These are phyloP conservation scores for Psylliodes chrysocephalus DNA, from an alignment of 2,888 invertebrate genomes.

Conservation along the genomic window DNA sequence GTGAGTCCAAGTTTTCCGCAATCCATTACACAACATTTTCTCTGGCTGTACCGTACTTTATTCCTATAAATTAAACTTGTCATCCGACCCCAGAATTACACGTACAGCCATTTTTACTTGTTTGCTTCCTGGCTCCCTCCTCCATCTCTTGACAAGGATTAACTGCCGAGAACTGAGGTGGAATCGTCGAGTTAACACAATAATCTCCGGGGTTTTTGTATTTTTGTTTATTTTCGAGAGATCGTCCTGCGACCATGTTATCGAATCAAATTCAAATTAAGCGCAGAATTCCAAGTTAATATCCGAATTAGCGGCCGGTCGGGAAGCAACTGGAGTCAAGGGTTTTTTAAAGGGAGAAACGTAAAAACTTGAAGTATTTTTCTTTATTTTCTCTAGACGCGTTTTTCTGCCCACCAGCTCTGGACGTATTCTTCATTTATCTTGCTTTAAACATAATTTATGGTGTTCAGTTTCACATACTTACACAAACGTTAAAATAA, in stretches of 20 bases:
- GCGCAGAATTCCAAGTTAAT: conserved; percentile 18
- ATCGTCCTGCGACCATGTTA: conserved; percentile 12
- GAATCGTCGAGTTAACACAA: conserved; percentile 34
- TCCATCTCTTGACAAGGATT: conserved; percentile 17
- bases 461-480: too few relatives aligned
- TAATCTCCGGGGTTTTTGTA: conserved; percentile 27
- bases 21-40: background rate
- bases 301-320: conserved; percentile 23
- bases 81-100: conserved; percentile 9
- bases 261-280: conserved; percentile 27
- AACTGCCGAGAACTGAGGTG: conserved; percentile 26
- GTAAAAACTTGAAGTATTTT: background rate
- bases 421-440: background rate
- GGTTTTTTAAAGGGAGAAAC: background rate
- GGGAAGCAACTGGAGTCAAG: conserved; percentile 6
- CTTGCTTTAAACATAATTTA: background rate
- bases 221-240: conserved; percentile 6
- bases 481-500: too few relatives aligned
- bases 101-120: conserved; percentile 21
- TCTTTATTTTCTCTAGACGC: background rate
- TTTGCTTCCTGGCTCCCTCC: conserved; percentile 9
- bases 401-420: background rate
- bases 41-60: conserved; percentile 1
- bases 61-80: conserved; percentile 24
- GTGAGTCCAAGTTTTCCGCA: background rate